Evolutionary conservation across 1,140 invertebrate species (phyloP).

Genomic region (Nasonia longicornis): DNA sequence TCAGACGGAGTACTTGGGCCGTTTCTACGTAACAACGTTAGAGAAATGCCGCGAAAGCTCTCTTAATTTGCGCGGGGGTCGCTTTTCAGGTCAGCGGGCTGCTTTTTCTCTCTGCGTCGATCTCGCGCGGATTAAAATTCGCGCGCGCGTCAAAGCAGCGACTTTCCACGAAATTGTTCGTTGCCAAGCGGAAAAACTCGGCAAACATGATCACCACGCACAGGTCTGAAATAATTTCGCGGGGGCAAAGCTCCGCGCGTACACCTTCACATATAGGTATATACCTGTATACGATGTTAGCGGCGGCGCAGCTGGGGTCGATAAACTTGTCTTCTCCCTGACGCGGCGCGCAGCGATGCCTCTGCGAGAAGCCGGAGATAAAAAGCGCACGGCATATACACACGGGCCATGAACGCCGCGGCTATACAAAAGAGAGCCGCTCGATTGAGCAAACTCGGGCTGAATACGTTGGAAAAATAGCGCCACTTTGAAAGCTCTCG

Average conservation of each 20-base stretch:
- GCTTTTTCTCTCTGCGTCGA: not conserved
- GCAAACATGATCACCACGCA: too few relatives aligned
- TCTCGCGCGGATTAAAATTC: not conserved
- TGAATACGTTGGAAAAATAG: not conserved
- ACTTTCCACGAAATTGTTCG: not conserved
- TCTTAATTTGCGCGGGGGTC: too few relatives aligned
- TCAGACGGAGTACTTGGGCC: too few relatives aligned
- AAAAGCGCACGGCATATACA: not conserved
- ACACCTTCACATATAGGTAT: too few relatives aligned
- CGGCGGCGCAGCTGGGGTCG: not conserved
- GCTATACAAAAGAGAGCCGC: not conserved
- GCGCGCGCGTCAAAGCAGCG: not conserved
- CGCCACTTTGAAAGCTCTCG: not conserved
- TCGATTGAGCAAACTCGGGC: not conserved
- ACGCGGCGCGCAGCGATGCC: not conserved
- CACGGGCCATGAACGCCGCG: not conserved
- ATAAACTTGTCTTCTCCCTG: slow-evolving; percentile 5
- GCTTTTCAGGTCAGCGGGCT: too few relatives aligned
- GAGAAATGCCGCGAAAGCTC: too few relatives aligned
- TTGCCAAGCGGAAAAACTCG: too few relatives aligned
- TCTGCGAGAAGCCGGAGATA: not conserved
- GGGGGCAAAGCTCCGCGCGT: too few relatives aligned
- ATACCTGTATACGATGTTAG: too few relatives aligned
- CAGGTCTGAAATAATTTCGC: too few relatives aligned
- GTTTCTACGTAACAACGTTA: too few relatives aligned